Conservation (phyloP, 2,888 invertebrate genomes). For the Magallana nippona region DNA sequence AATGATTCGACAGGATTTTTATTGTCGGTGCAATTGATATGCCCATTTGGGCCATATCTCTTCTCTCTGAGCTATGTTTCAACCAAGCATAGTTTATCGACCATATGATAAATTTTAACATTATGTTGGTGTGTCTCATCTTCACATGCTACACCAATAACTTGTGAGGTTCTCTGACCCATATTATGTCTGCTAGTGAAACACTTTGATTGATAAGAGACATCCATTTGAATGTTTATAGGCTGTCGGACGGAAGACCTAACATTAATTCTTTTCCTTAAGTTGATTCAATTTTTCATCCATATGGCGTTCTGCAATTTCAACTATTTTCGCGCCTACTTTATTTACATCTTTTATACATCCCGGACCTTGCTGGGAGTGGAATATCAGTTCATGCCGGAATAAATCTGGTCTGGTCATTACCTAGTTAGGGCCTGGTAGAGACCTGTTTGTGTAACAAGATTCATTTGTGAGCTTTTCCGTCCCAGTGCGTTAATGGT, state of each 20-base stretch:
- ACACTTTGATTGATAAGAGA: background rate
- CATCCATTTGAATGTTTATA: background rate
- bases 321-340: background rate
- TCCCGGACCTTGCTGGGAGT: background rate
- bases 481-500: background rate
- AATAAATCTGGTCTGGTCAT: no score
- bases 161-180: background rate
- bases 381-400: no score
- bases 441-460: background rate
- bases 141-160: background rate
- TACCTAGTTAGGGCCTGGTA: background rate
- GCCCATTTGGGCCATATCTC: background rate
- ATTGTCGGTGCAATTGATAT: background rate
- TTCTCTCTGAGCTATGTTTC: background rate
- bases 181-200: background rate
- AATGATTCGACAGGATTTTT: background rate
- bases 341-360: background rate
- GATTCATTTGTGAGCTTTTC: background rate
- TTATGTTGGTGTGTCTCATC: conserved; percentile 1
- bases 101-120: background rate
- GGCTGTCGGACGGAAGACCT: background rate
- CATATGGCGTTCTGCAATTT: background rate
- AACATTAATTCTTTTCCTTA: background rate
- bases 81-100: background rate
- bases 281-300: background rate